phyloP scores from a whole-genome alignment of 2,888 invertebrate genomes.

The Ommatoiulus sabulosus region DNA sequence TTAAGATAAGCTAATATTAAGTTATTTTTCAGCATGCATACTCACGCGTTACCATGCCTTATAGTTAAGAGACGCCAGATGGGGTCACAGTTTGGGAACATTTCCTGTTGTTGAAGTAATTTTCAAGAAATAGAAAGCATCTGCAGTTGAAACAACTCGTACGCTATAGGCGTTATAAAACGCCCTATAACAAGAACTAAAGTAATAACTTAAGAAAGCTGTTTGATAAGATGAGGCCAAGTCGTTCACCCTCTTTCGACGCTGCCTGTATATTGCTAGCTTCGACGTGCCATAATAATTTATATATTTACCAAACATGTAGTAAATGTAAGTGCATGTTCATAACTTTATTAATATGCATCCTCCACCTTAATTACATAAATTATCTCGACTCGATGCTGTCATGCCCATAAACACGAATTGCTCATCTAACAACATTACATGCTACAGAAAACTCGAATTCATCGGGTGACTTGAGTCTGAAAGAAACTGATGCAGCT shows the following conservation, averaged over 20 bases:
- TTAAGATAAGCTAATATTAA: background rate
- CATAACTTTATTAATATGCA: constrained; percentile 11
- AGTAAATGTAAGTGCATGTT: constrained; percentile 3
- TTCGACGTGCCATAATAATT: constrained; percentile 12
- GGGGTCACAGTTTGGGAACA: too few species aligned
- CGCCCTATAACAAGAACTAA: background rate
- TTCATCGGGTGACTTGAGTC: background rate
- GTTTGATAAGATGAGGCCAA: background rate
- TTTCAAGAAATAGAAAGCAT: background rate
- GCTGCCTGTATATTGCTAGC: background rate
- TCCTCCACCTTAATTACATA: constrained; percentile 19
- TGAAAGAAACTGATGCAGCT: background rate
- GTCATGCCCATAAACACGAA: background rate
- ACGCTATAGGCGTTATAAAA: background rate
- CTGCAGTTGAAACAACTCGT: background rate
- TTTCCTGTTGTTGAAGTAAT: background rate
- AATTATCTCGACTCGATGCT: constrained; percentile 12
- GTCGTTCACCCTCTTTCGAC: background rate
- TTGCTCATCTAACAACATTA: background rate
- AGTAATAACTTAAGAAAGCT: background rate
- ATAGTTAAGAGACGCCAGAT: background rate
- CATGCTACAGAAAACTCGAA: background rate
- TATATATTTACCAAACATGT: constrained; percentile 2
- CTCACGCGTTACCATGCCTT: background rate
- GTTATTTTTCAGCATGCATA: background rate